A percentile compares a stretch with the other conserved stretches of the same genome.
These are phyloP conservation scores for Diploscapter pachys DNA, from an alignment of 1,140 invertebrate species.

Conservation along the genomic window DNA sequence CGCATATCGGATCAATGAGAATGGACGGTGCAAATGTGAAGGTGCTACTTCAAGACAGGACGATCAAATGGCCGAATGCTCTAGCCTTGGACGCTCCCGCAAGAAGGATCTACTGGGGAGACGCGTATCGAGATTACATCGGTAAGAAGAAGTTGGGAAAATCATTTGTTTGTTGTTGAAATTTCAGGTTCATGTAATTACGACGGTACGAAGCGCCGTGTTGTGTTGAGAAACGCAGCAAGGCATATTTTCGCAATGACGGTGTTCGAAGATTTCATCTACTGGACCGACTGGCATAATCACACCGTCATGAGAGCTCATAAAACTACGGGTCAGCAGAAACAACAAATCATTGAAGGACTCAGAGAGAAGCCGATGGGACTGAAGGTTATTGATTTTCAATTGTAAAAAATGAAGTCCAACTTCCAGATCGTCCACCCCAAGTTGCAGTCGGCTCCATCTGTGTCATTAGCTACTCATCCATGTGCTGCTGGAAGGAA, in stretches of 20 bases:
- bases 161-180: too few species aligned
- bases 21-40: conserved; percentile 64
- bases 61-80: conserved; percentile 66
- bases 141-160: background rate
- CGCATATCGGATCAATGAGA: conserved; percentile 62
- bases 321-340: conserved; percentile 26
- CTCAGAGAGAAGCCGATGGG: conserved; percentile 29
- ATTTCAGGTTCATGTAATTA: conserved; percentile 33
- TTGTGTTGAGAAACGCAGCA: conserved; percentile 24
- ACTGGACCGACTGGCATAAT: conserved; percentile 44
- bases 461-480: conserved; percentile 17
- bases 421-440: too few species aligned
- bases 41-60: conserved; percentile 56
- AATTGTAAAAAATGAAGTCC: conserved; percentile 11
- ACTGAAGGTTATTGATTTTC: conserved; percentile 29
- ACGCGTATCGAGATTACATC: conserved; percentile 68
- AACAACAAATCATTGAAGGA: conserved; percentile 22
- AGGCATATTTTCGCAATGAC: conserved; percentile 40
- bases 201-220: conserved; percentile 32
- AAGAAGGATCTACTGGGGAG: conserved; percentile 48
- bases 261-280: conserved; percentile 42
- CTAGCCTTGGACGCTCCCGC: conserved; percentile 63
- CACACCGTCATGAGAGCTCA: conserved; percentile 33
- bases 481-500: conserved; percentile 15
- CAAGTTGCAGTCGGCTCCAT: background rate